A percentile compares a stretch with the other conserved stretches of the same genome.
These are phyloP conservation scores for Pelobates fuscus DNA, from an alignment of 2,113 vertebrate species.

Conservation along the genomic window DNA sequence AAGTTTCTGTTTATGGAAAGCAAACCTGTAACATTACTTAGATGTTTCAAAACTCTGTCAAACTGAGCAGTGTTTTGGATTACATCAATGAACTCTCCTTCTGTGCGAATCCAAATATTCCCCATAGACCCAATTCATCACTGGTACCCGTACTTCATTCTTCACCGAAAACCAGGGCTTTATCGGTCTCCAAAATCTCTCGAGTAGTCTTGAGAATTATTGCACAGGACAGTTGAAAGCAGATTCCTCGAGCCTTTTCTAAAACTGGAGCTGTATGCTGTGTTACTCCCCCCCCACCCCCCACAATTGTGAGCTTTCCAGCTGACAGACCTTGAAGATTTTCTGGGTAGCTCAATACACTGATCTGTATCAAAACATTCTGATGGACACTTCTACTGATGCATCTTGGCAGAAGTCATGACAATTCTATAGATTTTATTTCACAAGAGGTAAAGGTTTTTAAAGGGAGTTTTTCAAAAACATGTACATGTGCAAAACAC, in stretches of 20 bases:
- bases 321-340: not conserved
- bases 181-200: not conserved
- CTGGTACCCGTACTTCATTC: not conserved
- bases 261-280: not conserved
- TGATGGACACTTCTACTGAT: no score
- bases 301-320: not conserved
- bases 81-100: slow-evolving; percentile 10
- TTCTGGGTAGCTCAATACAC: not conserved
- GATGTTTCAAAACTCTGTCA: not conserved
- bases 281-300: not conserved
- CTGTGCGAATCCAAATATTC: not conserved
- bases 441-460: no score
- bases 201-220: not conserved
- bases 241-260: not conserved
- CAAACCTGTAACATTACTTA: not conserved
- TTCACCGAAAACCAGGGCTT: not conserved
- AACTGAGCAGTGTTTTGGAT: not conserved
- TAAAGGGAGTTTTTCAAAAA: no score
- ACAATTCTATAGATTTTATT: not conserved
- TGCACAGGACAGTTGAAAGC: not conserved
- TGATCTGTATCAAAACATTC: not conserved
- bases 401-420: not conserved
- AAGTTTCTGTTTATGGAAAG: slow-evolving; percentile 39
- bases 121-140: not conserved
- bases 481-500: no score